These are phyloP conservation scores for Cyclopterus lumpus DNA, from an alignment of 2,797 vertebrate species.

Conservation along the genomic window DNA sequence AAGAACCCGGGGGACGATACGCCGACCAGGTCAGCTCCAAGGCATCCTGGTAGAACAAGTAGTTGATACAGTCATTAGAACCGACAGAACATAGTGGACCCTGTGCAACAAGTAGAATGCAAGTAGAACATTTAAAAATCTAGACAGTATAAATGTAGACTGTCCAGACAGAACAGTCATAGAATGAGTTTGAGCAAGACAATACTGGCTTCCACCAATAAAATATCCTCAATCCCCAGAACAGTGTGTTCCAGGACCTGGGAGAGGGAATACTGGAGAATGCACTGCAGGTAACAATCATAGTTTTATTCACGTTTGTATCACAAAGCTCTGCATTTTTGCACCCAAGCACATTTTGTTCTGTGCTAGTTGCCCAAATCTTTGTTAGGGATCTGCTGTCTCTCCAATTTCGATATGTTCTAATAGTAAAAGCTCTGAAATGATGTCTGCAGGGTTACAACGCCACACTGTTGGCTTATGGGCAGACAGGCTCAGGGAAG, in stretches of 20 bases:
- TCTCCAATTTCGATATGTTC: neutral
- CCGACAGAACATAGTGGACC: neutral
- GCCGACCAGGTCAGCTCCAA: conserved; percentile 76
- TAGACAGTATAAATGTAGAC: neutral
- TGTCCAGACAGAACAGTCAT: neutral
- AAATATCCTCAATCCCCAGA: conserved; percentile 62
- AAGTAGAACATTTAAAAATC: neutral
- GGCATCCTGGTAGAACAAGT: neutral
- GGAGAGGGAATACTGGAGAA: conserved; percentile 87
- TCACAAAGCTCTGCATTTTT: neutral
- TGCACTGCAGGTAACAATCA: conserved; percentile 78
- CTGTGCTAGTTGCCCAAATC: neutral
- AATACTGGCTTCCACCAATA: neutral
- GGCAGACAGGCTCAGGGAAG: conserved; percentile 90
- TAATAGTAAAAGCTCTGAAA: neutral
- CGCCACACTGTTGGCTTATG: conserved; percentile 86
- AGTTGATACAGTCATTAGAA: neutral
- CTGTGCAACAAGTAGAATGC: neutral
- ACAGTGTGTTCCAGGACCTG: conserved; percentile 84
- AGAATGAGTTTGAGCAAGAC: neutral
- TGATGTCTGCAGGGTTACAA: conserved; percentile 84
- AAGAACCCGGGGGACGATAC: conserved; percentile 83
- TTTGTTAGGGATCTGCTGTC: neutral
- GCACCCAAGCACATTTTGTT: neutral
- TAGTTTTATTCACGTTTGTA: neutral